A percentile compares a stretch with the other conserved stretches of the same genome.
Conservation (phyloP, 2,113 vertebrate genomes). For the Anarhynchus alexandrinus region DNA sequence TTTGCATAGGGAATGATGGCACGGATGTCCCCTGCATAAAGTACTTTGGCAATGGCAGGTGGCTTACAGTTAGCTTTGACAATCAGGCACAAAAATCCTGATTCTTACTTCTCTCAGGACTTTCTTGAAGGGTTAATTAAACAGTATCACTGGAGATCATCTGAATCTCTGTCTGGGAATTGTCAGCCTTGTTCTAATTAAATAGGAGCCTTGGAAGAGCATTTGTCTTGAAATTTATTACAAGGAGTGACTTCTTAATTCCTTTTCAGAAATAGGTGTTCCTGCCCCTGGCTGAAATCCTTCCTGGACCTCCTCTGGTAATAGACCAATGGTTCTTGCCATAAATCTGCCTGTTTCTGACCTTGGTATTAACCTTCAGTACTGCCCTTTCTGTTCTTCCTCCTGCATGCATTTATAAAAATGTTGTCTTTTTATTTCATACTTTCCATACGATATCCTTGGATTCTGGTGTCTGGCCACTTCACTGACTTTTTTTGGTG, state of each 20-base stretch:
- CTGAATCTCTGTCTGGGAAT: not conserved
- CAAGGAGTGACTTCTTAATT: not conserved
- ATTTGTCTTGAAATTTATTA: conserved; percentile 1
- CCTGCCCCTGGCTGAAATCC: not conserved
- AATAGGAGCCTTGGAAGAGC: not conserved
- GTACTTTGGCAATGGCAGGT: not conserved
- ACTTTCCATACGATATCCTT: not conserved
- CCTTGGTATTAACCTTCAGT: not conserved
- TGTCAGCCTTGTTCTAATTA: not conserved
- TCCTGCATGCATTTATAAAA: not conserved
- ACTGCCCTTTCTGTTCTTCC: not conserved
- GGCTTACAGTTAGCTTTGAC: not conserved
- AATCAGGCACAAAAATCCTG: not conserved
- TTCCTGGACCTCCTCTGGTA: not conserved
- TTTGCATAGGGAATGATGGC: not conserved
- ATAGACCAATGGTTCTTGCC: not conserved
- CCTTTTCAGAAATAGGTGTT: not conserved
- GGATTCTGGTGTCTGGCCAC: not conserved
- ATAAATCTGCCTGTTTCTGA: not conserved
- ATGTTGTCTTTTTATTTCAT: not conserved
- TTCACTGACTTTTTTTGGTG: not conserved
- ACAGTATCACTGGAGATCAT: not conserved
- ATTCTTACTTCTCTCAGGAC: not conserved
- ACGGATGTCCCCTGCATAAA: not conserved
- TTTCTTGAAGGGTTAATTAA: not conserved